These are phyloP conservation scores for Neotragus moschatus DNA, from an alignment of 2,113 vertebrate genomes.

Conservation along the genomic window DNA sequence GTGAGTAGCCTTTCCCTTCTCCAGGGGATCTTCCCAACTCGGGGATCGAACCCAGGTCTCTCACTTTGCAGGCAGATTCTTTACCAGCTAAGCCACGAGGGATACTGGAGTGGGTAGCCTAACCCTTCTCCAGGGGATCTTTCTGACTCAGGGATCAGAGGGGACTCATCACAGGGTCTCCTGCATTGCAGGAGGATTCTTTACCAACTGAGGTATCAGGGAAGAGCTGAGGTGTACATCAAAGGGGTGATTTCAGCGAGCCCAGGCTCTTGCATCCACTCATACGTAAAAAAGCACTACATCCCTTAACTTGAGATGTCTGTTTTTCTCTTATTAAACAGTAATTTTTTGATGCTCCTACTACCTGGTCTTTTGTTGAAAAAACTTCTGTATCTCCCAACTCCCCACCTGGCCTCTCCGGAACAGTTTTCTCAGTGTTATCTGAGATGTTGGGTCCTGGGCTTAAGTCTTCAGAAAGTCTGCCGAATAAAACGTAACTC, in stretches of 20 bases:
- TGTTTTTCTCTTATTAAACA: background rate
- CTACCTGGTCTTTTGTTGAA: background rate
- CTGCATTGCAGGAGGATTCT: background rate
- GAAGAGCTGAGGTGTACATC: background rate
- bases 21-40: background rate
- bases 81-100: background rate
- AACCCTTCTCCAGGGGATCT: background rate
- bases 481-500: background rate
- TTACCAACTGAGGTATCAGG: background rate
- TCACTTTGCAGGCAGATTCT: background rate
- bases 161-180: background rate
- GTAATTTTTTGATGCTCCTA: background rate
- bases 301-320: background rate
- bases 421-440: background rate
- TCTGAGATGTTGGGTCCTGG: background rate
- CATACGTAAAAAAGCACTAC: background rate
- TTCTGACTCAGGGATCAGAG: background rate
- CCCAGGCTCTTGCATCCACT: background rate
- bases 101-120: background rate
- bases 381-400: background rate
- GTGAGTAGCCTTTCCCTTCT: background rate
- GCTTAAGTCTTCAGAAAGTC: background rate
- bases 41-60: background rate
- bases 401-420: background rate
- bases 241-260: background rate